phyloP scores from a whole-genome alignment of 1,140 invertebrate species.

The Holotrichia oblita region DNA sequence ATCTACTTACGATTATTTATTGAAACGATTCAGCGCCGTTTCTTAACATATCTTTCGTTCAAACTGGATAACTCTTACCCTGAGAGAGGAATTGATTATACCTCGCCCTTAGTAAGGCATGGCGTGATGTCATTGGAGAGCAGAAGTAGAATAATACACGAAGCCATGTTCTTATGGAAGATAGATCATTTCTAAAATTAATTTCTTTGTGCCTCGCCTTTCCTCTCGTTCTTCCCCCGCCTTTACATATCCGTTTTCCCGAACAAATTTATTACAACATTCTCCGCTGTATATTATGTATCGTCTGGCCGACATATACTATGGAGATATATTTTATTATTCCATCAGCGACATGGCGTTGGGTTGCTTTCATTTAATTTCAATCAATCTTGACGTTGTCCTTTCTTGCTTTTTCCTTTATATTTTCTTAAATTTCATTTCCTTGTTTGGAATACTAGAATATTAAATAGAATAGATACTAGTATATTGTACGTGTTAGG shows the following conservation, averaged over 20 bases:
- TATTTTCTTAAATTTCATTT: neutral
- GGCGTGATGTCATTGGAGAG: neutral
- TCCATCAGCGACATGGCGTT: neutral
- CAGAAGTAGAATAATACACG: neutral
- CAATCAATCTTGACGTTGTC: neutral
- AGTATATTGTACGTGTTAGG: no score
- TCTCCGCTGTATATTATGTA: neutral
- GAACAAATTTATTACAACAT: neutral
- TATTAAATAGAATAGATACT: no score
- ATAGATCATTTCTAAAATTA: neutral
- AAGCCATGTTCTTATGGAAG: neutral
- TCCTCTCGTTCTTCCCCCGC: constrained; percentile 2
- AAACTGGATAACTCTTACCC: neutral
- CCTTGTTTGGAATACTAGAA: no score
- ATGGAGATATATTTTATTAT: neutral
- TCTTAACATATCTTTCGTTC: neutral
- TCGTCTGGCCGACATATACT: neutral
- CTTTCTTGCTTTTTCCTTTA: neutral
- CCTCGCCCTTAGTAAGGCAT: neutral
- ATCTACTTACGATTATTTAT: no score
- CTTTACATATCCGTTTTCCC: neutral
- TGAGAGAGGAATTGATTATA: neutral
- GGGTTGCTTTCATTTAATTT: no score
- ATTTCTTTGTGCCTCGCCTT: neutral
- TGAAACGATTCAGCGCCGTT: neutral